These are phyloP conservation scores for Acronicta leporina DNA, from an alignment of 2,888 invertebrate species.

Conservation along the genomic window DNA sequence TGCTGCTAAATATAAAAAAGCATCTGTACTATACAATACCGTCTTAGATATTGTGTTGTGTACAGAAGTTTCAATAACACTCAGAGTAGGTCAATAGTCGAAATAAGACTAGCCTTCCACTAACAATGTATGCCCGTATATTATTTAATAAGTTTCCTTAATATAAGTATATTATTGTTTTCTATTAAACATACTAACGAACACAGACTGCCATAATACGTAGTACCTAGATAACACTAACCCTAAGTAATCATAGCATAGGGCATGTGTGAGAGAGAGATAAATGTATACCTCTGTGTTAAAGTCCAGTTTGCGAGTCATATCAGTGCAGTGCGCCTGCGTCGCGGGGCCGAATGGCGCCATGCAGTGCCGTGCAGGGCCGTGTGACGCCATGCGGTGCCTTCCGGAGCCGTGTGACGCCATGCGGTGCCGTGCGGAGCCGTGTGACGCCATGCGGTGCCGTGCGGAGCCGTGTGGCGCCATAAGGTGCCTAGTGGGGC, in stretches of 20 bases:
- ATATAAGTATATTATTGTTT: slow-evolving; percentile 22
- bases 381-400: no score
- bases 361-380: no score
- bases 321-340: not conserved
- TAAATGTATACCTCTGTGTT: not conserved
- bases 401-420: no score
- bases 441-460: no score
- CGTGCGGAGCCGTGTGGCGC: no score
- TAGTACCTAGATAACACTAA: slow-evolving; percentile 55
- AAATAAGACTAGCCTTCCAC: slow-evolving; percentile 19
- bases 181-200: slow-evolving; percentile 54
- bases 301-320: slow-evolving; percentile 5
- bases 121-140: slow-evolving; percentile 26
- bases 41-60: no score
- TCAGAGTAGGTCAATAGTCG: no score
- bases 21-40: no score
- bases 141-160: slow-evolving; percentile 31
- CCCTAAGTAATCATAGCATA: slow-evolving; percentile 47
- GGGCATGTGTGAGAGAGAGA: slow-evolving; percentile 17
- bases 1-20: no score
- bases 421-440: no score
- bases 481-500: no score
- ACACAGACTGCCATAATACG: slow-evolving; percentile 75
- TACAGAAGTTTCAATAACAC: no score
- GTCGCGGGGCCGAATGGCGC: not conserved